Percentiles rank a stretch among this genome's conserved stretches.
Evolutionary conservation across 2,888 invertebrate species (phyloP).

Genomic region (Conistra vaccinii): DNA sequence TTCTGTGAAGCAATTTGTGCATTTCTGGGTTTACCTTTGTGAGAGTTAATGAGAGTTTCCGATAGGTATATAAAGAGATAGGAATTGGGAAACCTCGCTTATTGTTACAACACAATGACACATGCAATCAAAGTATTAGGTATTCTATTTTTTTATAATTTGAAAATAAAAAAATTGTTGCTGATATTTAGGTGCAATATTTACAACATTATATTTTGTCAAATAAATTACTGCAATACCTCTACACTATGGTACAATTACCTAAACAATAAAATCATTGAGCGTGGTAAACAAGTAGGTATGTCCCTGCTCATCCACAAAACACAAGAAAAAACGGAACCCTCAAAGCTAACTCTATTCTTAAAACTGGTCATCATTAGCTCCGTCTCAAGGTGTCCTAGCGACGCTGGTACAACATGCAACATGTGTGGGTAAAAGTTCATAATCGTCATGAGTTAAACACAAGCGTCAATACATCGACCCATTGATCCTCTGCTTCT

Average conservation of each 20-base stretch:
- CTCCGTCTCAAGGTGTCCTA: neutral
- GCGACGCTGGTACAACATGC: neutral
- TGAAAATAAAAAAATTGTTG: too few species aligned
- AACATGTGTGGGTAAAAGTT: neutral
- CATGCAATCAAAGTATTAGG: neutral
- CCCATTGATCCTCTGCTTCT: neutral
- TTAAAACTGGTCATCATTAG: neutral
- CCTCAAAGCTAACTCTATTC: too few species aligned
- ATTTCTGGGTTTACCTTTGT: neutral
- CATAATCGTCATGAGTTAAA: too few species aligned
- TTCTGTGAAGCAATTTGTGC: neutral
- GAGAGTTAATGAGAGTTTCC: neutral
- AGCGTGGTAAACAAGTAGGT: neutral
- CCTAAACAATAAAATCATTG: neutral
- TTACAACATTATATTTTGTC: neutral
- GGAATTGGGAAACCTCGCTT: neutral
- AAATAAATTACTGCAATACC: neutral
- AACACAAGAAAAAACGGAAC: neutral
- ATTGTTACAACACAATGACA: neutral
- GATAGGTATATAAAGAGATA: neutral
- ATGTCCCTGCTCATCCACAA: neutral
- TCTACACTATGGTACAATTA: neutral
- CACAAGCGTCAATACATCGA: too few species aligned
- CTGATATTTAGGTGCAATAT: neutral
- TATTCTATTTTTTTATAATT: neutral